Percentiles rank a stretch among this genome's conserved stretches.
Conservation (phyloP, 1,140 invertebrate genomes). For the Calycopis cecrops region DNA sequence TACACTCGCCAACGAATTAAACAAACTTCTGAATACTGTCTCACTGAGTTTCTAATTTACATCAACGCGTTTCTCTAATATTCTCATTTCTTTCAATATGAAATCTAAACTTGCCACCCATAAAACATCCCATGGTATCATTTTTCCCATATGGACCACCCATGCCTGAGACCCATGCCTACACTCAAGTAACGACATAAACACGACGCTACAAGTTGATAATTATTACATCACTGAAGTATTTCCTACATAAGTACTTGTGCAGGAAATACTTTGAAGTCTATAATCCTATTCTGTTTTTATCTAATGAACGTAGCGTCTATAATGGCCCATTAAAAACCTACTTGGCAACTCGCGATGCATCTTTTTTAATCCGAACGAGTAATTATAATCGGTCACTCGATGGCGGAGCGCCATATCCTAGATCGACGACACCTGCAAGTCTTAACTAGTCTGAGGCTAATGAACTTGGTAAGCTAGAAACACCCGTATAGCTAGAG, state of each 20-base stretch:
- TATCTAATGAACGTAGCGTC: too few species aligned
- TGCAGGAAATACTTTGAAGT: too few species aligned
- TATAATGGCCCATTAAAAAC: not conserved
- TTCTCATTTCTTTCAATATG: not conserved
- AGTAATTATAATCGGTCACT: conserved; percentile 16
- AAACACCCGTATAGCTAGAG: conserved; percentile 21
- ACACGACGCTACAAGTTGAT: too few species aligned
- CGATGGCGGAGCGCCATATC: conserved; percentile 15
- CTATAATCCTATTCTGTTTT: too few species aligned
- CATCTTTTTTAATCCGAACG: conserved; percentile 17
- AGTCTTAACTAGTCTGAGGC: conserved; percentile 25
- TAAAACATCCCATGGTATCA: too few species aligned
- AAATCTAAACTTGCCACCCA: not conserved
- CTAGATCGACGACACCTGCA: conserved; percentile 28
- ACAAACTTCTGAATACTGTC: conserved; percentile 21
- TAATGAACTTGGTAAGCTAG: conserved; percentile 21
- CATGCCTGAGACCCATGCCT: too few species aligned
- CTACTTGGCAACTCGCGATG: conserved; percentile 2
- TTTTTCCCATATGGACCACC: too few species aligned
- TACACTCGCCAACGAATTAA: conserved; percentile 6
- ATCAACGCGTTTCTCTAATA: conserved; percentile 11
- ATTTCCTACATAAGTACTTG: too few species aligned
- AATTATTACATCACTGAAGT: too few species aligned
- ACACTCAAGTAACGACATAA: too few species aligned
- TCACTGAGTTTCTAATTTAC: conserved; percentile 16